A percentile compares a stretch with the other conserved stretches of the same genome.
phyloP scores from a whole-genome alignment of 2,797 vertebrate genomes.

The Alca torda region DNA sequence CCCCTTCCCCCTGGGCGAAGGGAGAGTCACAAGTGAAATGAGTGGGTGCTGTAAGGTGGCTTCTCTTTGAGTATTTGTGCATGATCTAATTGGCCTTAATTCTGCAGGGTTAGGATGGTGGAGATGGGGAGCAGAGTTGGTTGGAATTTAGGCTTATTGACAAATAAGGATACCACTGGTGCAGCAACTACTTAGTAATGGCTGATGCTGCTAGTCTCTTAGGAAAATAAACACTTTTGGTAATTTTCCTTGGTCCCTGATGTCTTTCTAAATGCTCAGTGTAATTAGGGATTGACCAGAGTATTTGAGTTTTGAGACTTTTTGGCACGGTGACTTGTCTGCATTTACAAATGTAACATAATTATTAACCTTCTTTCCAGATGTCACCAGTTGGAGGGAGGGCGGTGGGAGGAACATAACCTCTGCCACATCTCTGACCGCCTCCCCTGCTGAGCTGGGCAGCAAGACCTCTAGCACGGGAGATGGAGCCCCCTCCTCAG shows the following conservation, averaged over 20 bases:
- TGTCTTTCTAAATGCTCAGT: not conserved
- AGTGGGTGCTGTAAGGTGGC: not conserved
- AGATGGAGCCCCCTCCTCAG: conserved; percentile 79
- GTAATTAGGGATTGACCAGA: not conserved
- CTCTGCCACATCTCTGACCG: conserved; percentile 78
- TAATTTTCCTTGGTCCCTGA: not conserved
- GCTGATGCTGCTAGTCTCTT: not conserved
- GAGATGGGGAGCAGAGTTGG: not conserved
- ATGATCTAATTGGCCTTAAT: not conserved
- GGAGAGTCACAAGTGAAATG: not conserved
- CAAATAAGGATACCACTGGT: not conserved
- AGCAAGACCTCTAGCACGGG: conserved; percentile 73
- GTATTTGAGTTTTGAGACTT: not conserved
- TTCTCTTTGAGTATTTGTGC: not conserved
- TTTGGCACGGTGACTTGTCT: not conserved
- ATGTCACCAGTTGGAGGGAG: conserved; percentile 99
- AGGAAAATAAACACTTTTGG: not conserved
- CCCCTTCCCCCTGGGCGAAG: not conserved
- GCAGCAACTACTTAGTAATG: not conserved
- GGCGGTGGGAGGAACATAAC: conserved; percentile 97
- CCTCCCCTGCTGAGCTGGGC: conserved; percentile 81
- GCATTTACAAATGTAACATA: not conserved
- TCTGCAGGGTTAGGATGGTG: not conserved
- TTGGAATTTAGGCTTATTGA: not conserved
- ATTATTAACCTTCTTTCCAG: conserved; percentile 70